Conservation (phyloP, 2,888 invertebrate species). For the Sarcophaga caerulescens region DNA sequence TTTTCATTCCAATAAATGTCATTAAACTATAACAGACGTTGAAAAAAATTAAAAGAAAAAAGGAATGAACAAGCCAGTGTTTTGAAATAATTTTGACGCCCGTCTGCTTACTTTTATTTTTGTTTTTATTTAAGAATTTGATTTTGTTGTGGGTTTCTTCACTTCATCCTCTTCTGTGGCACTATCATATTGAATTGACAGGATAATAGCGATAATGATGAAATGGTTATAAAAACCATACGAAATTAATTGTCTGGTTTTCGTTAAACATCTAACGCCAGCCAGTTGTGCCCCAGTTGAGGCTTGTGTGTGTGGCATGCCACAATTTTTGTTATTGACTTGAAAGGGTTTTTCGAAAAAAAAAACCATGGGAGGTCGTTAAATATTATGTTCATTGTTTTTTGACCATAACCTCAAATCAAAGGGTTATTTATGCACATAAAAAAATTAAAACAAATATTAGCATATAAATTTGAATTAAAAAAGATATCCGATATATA, state of each 20-base stretch:
- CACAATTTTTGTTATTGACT: background rate
- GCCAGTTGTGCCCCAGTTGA: too few species aligned
- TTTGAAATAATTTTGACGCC: slow-evolving; percentile 69
- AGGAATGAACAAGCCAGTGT: background rate
- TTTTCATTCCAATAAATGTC: slow-evolving; percentile 37
- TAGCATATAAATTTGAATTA: background rate
- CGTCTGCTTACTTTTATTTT: slow-evolving; percentile 52
- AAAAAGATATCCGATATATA: too few species aligned
- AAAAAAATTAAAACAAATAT: background rate
- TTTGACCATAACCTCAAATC: slow-evolving; percentile 14
- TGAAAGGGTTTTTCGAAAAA: slow-evolving; percentile 18
- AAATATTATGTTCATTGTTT: background rate
- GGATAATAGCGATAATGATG: slow-evolving; percentile 70
- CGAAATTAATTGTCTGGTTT: slow-evolving; percentile 30
- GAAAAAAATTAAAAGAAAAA: background rate
- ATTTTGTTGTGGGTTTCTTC: too few species aligned
- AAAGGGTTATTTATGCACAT: slow-evolving; percentile 18
- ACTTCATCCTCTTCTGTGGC: background rate
- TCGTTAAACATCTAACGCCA: too few species aligned
- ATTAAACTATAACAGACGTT: slow-evolving; percentile 19
- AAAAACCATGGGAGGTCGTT: slow-evolving; percentile 38
- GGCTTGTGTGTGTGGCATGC: background rate
- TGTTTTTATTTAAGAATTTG: background rate
- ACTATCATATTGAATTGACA: slow-evolving; percentile 63
- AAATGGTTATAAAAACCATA: slow-evolving; percentile 28